Evolutionary conservation across 2,888 invertebrate genomes (phyloP).

Genomic region (Biston betularia): DNA sequence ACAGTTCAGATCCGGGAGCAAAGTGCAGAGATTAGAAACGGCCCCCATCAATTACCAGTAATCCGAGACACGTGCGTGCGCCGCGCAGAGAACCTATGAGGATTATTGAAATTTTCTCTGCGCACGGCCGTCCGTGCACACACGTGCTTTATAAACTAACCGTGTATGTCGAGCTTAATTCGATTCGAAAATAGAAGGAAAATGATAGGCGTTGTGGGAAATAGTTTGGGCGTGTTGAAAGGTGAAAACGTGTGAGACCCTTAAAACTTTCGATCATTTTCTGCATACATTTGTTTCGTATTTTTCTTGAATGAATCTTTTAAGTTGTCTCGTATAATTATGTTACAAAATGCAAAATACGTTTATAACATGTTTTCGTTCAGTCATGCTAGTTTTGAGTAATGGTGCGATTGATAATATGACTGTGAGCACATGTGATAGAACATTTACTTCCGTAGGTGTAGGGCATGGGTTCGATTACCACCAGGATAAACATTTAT

Average conservation of each 20-base stretch:
- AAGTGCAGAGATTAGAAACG: conserved; percentile 82
- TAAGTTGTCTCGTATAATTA: too few species aligned
- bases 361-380: too few species aligned
- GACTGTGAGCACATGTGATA: too few species aligned
- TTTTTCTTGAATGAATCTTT: background rate
- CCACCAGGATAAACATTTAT: too few species aligned
- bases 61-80: conserved; percentile 80
- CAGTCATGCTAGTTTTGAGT: too few species aligned
- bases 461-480: too few species aligned
- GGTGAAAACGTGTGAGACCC: background rate
- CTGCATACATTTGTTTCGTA: background rate
- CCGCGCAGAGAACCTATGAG: conserved; percentile 74
- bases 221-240: conserved; percentile 5
- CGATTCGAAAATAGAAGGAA: conserved; percentile 29
- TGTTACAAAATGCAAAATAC: too few species aligned
- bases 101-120: conserved; percentile 80
- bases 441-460: too few species aligned
- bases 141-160: conserved; percentile 46
- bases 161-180: conserved; percentile 39
- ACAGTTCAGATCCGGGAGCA: conserved; percentile 56
- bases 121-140: conserved; percentile 49
- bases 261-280: background rate
- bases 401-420: too few species aligned
- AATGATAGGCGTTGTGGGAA: conserved; percentile 15
- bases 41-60: conserved; percentile 82